These are phyloP conservation scores for Listrodromus nycthemerus DNA, from an alignment of 2,888 invertebrate species.

Conservation along the genomic window DNA sequence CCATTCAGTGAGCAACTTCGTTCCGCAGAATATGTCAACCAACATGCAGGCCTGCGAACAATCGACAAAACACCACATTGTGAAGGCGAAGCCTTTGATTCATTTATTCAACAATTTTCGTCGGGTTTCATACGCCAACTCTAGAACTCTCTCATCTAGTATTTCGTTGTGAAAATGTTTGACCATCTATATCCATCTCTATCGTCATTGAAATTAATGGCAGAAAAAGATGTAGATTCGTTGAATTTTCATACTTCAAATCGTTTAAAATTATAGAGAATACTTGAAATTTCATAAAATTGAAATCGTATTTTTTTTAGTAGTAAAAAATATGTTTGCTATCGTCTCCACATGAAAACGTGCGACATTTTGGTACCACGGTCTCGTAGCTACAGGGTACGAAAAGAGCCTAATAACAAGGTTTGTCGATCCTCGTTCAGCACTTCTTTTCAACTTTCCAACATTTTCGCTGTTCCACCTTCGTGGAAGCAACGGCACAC, in stretches of 20 bases:
- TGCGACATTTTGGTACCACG: not conserved
- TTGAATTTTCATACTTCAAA: too few species aligned
- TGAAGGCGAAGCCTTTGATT: too few species aligned
- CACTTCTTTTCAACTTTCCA: not conserved
- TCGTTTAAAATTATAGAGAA: too few species aligned
- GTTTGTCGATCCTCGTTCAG: slow-evolving; percentile 6
- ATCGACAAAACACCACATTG: not conserved
- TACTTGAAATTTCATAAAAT: too few species aligned
- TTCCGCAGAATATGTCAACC: slow-evolving; percentile 85
- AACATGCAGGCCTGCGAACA: slow-evolving; percentile 86
- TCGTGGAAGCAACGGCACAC: not conserved
- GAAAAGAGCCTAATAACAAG: not conserved
- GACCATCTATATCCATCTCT: too few species aligned
- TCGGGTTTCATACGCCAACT: too few species aligned
- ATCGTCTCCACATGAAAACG: not conserved
- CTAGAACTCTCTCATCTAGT: too few species aligned
- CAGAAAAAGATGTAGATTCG: too few species aligned
- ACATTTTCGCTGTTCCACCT: not conserved
- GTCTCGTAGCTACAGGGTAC: not conserved
- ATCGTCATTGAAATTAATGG: too few species aligned
- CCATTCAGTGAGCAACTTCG: slow-evolving; percentile 85
- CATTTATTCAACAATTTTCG: too few species aligned
- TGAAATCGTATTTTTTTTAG: too few species aligned
- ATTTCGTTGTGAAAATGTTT: too few species aligned
- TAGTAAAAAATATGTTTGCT: not conserved